Evolutionary conservation across 2,797 vertebrate genomes (phyloP), one percentile per base, ranked within the genome.

Genomic region (Emydoidea blandingii): DNA sequence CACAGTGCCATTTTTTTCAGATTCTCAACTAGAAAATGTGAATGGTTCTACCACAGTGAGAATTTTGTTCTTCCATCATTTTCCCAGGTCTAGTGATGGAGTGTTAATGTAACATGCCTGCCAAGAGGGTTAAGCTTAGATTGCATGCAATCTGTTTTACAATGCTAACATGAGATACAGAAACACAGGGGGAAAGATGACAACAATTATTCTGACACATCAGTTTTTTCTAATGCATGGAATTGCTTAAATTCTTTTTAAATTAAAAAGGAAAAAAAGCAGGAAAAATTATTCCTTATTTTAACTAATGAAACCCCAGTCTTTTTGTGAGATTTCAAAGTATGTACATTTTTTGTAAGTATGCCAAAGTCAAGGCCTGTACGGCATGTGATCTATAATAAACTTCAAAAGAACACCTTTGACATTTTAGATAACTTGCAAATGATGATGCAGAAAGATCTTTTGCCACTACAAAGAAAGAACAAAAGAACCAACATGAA

Each of bases 401-500:
- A 98, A 99, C 99, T 99, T 99, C 99, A 99, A 99, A 99, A 99
- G 99, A 99, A 99, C 99, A 99, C 99, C 99, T 99, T 99, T 99
- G 99, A 99, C 99, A 99, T 99, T 99, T 99, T 98, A 98, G 99
- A 99, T 99, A 98, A 99, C 99, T 99, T 99, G 98, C 99, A 99
- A 99, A 99, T 99, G 99, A 99, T 99, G 99, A 99, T 99, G 99
- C 99, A 98, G 99, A 98, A 98, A 98, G 98, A 99, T 99, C 99
- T 99, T 99, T 99, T 99, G 99, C 99, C 99, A 99, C 99, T 99
- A 99, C 99, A 99, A 99, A 99, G 99, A 99, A 99, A 99, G 99
- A 99, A 99, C 99, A 99, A 99, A 99, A 99, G 99, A 99, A 99
- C 98, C 98, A 98, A 99, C 99, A 99, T 99, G 99, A 99, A 99